Evolutionary conservation across 1,140 invertebrate species (phyloP).

Genomic region (Asobara japonica): DNA sequence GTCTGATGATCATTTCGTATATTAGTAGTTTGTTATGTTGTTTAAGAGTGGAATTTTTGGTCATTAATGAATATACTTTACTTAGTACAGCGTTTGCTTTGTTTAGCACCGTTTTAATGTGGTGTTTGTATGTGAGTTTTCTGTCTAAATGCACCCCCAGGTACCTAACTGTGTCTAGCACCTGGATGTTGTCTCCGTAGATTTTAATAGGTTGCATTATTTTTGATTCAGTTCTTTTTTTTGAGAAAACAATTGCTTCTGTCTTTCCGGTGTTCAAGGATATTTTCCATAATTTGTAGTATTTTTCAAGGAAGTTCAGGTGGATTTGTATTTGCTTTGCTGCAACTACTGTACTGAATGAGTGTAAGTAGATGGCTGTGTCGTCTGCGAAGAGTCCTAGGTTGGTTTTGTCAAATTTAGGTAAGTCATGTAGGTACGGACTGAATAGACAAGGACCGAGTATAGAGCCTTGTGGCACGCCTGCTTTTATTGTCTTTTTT

Average conservation of each 20-base stretch:
- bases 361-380: conserved; percentile 17
- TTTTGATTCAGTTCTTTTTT: too few relatives aligned
- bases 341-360: conserved; percentile 20
- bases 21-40: too few relatives aligned
- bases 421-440: conserved; percentile 33
- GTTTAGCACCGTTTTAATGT: too few relatives aligned
- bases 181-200: too few relatives aligned
- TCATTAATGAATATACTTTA: too few relatives aligned
- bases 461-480: conserved; percentile 45
- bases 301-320: conserved; percentile 19
- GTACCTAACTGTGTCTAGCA: too few relatives aligned
- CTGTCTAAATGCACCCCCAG: too few relatives aligned
- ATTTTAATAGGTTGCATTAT: too few relatives aligned
- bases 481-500: conserved; percentile 25
- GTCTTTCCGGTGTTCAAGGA: conserved; percentile 40
- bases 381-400: conserved; percentile 39
- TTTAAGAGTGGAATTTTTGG: too few relatives aligned
- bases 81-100: too few relatives aligned
- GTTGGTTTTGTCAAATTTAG: conserved; percentile 17
- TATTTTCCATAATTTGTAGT: conserved; percentile 40
- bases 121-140: too few relatives aligned
- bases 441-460: conserved; percentile 32
- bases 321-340: conserved; percentile 27
- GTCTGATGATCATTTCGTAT: too few relatives aligned
- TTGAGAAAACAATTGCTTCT: conserved; percentile 32